Conservation (phyloP, 2,113 vertebrate genomes). For the Amblyornis subalaris region DNA sequence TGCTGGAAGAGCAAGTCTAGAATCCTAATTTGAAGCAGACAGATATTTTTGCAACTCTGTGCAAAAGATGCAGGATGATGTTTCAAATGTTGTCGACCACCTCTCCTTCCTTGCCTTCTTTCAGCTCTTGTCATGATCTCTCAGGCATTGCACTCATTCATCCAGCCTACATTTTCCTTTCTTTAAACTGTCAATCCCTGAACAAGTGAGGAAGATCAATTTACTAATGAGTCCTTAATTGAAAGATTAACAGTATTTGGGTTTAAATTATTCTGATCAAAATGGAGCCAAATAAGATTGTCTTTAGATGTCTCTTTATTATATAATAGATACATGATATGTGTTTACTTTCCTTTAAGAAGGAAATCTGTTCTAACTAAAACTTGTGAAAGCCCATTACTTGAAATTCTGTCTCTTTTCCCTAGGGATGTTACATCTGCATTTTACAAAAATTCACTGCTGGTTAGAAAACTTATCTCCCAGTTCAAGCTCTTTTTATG, state of each 20-base stretch:
- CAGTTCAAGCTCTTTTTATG: not conserved
- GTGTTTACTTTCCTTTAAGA: not conserved
- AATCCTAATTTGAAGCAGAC: not conserved
- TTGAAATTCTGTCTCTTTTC: not conserved
- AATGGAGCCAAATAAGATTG: not conserved
- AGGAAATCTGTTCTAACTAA: not conserved
- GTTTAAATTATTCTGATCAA: not conserved
- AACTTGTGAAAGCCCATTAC: not conserved
- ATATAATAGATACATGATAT: not conserved
- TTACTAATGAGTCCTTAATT: not conserved
- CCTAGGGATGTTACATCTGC: not conserved
- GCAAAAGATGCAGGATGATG: not conserved
- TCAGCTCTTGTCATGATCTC: not conserved
- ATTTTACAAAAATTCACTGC: not conserved
- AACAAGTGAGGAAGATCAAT: not conserved
- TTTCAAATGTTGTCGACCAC: not conserved
- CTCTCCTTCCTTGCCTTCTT: not conserved
- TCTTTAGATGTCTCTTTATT: not conserved
- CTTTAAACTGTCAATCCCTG: not conserved
- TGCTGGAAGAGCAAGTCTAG: not conserved
- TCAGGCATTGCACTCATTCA: not conserved
- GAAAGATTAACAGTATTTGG: not conserved
- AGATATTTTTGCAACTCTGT: not conserved
- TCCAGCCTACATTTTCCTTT: not conserved
- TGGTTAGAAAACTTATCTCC: not conserved